Percentiles rank a stretch among this genome's conserved stretches.
These are phyloP conservation scores for Lerema accius DNA, from an alignment of 1,140 invertebrate species.

Conservation along the genomic window DNA sequence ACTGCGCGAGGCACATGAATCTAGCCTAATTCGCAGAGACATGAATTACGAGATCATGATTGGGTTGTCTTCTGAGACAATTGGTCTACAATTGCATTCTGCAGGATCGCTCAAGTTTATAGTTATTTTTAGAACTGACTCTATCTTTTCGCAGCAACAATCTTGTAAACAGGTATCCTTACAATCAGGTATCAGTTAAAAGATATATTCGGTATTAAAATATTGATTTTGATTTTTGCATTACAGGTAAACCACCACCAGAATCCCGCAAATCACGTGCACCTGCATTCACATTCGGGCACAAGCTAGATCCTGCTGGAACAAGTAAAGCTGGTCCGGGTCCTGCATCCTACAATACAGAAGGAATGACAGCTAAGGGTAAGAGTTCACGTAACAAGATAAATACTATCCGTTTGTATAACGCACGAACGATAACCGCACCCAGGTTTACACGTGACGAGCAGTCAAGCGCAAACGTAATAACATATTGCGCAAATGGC, in stretches of 20 bases:
- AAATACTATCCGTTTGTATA: constrained; percentile 3
- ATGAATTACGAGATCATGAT: constrained; percentile 18
- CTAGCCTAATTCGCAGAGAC: constrained; percentile 4
- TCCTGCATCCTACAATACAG: constrained; percentile 93
- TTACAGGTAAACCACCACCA: constrained; percentile 87
- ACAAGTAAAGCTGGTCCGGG: constrained; percentile 88
- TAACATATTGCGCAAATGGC: constrained; percentile 24
- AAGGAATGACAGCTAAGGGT: constrained; percentile 92
- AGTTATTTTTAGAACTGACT: constrained; percentile 21
- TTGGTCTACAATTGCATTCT: constrained; percentile 26
- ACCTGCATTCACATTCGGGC: constrained; percentile 91
- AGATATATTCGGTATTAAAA: background rate
- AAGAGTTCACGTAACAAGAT: constrained; percentile 48
- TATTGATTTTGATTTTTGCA: background rate
- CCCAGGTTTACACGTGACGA: constrained; percentile 21
- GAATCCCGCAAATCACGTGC: constrained; percentile 90
- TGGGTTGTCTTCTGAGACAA: constrained; percentile 21
- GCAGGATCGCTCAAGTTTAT: constrained; percentile 14
- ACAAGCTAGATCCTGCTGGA: constrained; percentile 83
- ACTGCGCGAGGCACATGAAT: constrained; percentile 35
- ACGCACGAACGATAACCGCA: constrained; percentile 17
- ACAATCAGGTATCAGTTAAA: background rate
- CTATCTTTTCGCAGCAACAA: background rate
- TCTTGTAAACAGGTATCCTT: background rate
- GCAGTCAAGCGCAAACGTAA: constrained; percentile 18